Evolutionary conservation across 2,113 vertebrate species (phyloP), one percentile per base, ranked within the genome.

Genomic region (Hyla sarda): DNA sequence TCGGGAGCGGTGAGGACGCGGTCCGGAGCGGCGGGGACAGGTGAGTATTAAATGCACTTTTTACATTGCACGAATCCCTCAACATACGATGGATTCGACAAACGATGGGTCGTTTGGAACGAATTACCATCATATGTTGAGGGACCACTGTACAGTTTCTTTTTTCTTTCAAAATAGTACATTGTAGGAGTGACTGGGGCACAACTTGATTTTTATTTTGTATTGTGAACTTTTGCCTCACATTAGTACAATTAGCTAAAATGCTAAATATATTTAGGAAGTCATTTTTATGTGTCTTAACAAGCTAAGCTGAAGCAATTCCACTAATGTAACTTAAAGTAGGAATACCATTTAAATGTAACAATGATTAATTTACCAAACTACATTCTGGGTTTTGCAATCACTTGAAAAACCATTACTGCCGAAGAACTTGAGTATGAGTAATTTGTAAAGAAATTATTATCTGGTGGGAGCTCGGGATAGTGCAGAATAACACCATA

Each of bases 321-420:
- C 78, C 78, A 81, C 54, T 81, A 81, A 58, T 60, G 34, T 62
- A 81, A 45, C 10, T 62, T 58, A 81, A 81, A 81, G 23, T 62
- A 47, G 37, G n/a, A 62, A 81, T 81, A 62, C 50, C 37, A 60
- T 60, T 81, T 21, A 58, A 56, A 81, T 45, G 45, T 81, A 65
- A 60, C 78, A 58, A 81, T 81, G 78, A 81, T 81, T 45, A 32
- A 81, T 81, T 58, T 81, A 81, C 54, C 52, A 81, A 60, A 28
- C 21, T 45, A 54, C 21, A 28, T 81, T 45, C 54, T 62, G 32
- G 34, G 34, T 4, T 47, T 81, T 45, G 56, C n/a, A 65, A 81
- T 81, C 78, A 81, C 37, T 81, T 60, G 37, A 62, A 58, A 60
- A 65, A 45, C 54, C 32, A 81, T 81, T 81, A 80, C 56, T 34